Evolutionary conservation across 2,797 vertebrate genomes (phyloP).

Genomic region (Rhinophrynus dorsalis): DNA sequence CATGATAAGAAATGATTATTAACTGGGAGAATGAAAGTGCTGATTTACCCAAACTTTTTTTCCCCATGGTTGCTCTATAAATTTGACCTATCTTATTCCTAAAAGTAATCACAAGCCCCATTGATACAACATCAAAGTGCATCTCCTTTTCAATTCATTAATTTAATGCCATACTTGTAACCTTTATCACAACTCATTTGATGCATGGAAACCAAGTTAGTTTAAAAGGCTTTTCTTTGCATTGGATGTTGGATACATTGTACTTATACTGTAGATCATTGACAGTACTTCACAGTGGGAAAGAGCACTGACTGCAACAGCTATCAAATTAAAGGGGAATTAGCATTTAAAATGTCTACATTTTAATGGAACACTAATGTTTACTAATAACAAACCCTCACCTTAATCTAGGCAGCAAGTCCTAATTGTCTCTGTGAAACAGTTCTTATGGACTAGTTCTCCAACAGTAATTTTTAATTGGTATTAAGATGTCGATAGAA

Average conservation of each 20-base stretch:
- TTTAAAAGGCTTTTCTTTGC: no score
- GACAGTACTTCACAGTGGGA: neutral
- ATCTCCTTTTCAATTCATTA: constrained; percentile 31
- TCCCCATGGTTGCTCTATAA: neutral
- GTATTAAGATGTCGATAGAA: no score
- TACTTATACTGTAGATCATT: neutral
- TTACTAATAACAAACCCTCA: no score
- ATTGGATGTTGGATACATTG: neutral
- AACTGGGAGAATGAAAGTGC: neutral
- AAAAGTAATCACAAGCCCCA: constrained; percentile 38
- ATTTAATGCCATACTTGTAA: constrained; percentile 28
- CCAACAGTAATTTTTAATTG: no score
- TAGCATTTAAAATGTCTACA: no score
- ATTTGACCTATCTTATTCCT: constrained; percentile 7
- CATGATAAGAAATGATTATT: neutral
- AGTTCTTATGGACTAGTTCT: no score
- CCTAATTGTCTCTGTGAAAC: no score
- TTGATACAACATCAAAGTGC: constrained; percentile 35
- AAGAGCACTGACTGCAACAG: neutral
- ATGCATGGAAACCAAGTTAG: constrained; percentile 9
- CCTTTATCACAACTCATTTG: constrained; percentile 25
- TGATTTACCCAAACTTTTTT: neutral
- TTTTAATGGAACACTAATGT: no score
- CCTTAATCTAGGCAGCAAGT: no score
- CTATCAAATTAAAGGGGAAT: no score